These are phyloP conservation scores for Brachyopa scutellaris DNA, from an alignment of 2,888 invertebrate species.

Conservation along the genomic window DNA sequence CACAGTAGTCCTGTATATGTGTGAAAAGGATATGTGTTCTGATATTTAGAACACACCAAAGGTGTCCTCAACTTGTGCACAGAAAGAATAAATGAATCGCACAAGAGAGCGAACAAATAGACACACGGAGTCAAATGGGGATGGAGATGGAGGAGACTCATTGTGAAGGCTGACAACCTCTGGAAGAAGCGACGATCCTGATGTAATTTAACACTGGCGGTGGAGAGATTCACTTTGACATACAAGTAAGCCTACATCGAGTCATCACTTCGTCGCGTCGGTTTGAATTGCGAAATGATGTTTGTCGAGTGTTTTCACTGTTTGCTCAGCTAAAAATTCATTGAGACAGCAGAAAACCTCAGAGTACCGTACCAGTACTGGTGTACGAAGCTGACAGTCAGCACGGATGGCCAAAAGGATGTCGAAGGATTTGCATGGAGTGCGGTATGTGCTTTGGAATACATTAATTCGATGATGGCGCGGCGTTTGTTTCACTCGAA, in stretches of 20 bases:
- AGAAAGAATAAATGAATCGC: slow-evolving; percentile 62
- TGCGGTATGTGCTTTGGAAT: slow-evolving; percentile 58
- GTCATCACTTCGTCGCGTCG: slow-evolving; percentile 36
- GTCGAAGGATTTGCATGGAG: slow-evolving; percentile 20
- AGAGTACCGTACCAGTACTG: slow-evolving; percentile 5
- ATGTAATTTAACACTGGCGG: slow-evolving; percentile 47
- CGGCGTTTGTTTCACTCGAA: not conserved
- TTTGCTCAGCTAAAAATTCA: slow-evolving; percentile 66
- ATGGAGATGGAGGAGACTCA: no score
- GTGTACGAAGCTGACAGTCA: slow-evolving; percentile 54
- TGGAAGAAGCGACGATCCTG: slow-evolving; percentile 23
- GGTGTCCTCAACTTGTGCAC: slow-evolving; percentile 58
- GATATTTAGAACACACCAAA: slow-evolving; percentile 56
- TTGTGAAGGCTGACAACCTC: slow-evolving; percentile 64
- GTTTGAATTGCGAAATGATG: slow-evolving; percentile 68
- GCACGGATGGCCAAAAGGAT: slow-evolving; percentile 16
- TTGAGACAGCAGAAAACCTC: slow-evolving; percentile 65
- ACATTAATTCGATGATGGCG: slow-evolving; percentile 42
- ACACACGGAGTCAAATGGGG: slow-evolving; percentile 11
- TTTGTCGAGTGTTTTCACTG: slow-evolving; percentile 68
- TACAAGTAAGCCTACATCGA: slow-evolving; percentile 51
- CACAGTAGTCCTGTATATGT: slow-evolving; percentile 33
- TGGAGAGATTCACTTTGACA: slow-evolving; percentile 12
- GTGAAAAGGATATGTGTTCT: slow-evolving; percentile 40
- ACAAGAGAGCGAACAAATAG: slow-evolving; percentile 59